Base-by-base conservation (phyloP, 1,140 invertebrate species). In the Pseudomyrmex concolor region DNA sequence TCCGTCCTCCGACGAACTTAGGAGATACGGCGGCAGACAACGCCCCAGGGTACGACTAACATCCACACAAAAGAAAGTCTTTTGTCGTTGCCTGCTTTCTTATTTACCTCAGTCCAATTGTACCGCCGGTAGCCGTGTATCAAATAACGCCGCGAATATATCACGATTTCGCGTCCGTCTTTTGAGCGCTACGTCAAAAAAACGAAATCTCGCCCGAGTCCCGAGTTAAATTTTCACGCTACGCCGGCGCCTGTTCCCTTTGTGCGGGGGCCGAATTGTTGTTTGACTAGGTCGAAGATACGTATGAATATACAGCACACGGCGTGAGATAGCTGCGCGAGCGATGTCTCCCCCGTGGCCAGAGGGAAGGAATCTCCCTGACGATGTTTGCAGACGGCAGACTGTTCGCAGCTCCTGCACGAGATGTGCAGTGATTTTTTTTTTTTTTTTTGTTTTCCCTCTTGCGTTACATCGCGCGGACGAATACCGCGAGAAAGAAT, bases 91-190 rank as follows among this genome's bases (percentile, higher is more conserved):
- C 72, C 34, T 67, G 62, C 77, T 89, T 89, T 90, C 90, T 93
- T 93, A 92, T 92, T 91, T 93, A 91, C 89, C 89, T 87, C 85
- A 71, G 89, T 84, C 86, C 90, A 89, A 91, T 91, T 91, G 86
- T 80, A 85, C 71, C 48, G 64, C 71, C 48, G 67, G 90, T 82
- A 89, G 84, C 83, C 84, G 86, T 85, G 78, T 85, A 90, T 91
- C 86, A 86, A 91, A 87, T 90, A 85, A 89, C 85, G 86, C 86
- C 72, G 34, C 67, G 48, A 68, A 85, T 83, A 74, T 63, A 82
- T 84, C 64, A 57, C 43, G 19, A 34, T 34, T 34, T 34, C 19
- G 19, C 66, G 55, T 71, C 76, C 71, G 76, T 54, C 76, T 80
- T 80, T 80, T 80, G 76, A 71, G 66, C 76, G 55, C 34, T 34